These are phyloP conservation scores for Steinernema scapterisci DNA, from an alignment of 2,888 invertebrate genomes.

Conservation along the genomic window DNA sequence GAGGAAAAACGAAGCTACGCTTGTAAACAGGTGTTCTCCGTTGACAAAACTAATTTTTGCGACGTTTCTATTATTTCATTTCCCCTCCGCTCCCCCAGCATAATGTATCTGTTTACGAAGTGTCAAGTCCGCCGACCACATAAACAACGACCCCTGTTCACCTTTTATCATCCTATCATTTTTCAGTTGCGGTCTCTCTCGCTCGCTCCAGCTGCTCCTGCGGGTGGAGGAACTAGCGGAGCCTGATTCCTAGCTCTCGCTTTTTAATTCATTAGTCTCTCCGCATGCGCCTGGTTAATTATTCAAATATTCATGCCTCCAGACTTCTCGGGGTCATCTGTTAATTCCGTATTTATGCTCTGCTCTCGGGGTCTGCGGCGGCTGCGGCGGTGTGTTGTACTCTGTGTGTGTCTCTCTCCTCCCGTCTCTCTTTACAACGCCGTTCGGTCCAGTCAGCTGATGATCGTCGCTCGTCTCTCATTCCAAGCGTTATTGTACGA, in stretches of 20 bases:
- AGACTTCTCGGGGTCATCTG: neutral
- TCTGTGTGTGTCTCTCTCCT: no score
- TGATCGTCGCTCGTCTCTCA: neutral
- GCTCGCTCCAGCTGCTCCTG: no score
- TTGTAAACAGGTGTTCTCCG: no score
- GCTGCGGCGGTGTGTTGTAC: neutral
- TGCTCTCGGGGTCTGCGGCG: neutral
- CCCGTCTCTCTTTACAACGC: neutral
- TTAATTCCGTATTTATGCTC: neutral
- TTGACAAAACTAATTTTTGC: no score
- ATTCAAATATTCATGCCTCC: neutral
- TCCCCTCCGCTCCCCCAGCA: neutral
- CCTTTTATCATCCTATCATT: no score
- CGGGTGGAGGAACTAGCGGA: no score
- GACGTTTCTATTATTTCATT: no score
- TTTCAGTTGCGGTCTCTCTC: no score
- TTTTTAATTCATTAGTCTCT: neutral
- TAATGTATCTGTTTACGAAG: neutral
- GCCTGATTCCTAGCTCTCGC: neutral
- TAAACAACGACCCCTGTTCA: neutral
- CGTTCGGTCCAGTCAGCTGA: slow-evolving; percentile 24
- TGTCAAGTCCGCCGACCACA: neutral
- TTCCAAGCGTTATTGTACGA: neutral
- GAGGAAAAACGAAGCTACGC: no score
- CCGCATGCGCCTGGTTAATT: neutral